A percentile compares a stretch with the other conserved stretches of the same genome.
Conservation (phyloP, 2,797 vertebrate genomes). For the Platyrinchus mystaceus region DNA sequence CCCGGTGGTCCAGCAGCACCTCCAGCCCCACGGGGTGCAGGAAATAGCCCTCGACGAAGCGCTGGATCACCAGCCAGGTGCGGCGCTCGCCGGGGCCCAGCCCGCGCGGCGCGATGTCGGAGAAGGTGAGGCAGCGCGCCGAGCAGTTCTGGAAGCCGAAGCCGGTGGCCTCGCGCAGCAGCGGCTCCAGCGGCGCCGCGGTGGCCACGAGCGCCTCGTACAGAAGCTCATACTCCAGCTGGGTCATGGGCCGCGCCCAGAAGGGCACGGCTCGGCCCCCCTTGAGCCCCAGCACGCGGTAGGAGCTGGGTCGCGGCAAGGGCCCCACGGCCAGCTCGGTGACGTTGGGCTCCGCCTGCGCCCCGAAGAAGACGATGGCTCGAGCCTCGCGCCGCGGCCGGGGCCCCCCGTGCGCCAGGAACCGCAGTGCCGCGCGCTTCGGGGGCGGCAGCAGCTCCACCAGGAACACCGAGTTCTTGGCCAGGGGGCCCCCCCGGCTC, state of each 20-base stretch:
- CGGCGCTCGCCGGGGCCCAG: slow-evolving; percentile 84
- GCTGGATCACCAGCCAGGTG: slow-evolving; percentile 89
- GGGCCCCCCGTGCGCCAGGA: slow-evolving; percentile 76
- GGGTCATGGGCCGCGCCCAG: slow-evolving; percentile 78
- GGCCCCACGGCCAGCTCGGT: slow-evolving; percentile 89
- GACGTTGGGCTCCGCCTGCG: slow-evolving; percentile 81
- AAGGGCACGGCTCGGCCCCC: slow-evolving; percentile 65
- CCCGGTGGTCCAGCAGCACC: slow-evolving; percentile 84
- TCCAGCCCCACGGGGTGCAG: slow-evolving; percentile 92
- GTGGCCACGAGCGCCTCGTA: slow-evolving; percentile 40
- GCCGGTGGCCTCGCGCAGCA: slow-evolving; percentile 82
- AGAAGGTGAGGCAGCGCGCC: slow-evolving; percentile 82
- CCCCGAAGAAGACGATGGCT: slow-evolving; percentile 85
- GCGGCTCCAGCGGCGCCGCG: slow-evolving; percentile 67
- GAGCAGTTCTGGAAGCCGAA: slow-evolving; percentile 83
- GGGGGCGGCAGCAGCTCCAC: slow-evolving; percentile 87
- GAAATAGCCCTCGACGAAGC: slow-evolving; percentile 86
- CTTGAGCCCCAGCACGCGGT: slow-evolving; percentile 65
- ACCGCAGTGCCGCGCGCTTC: slow-evolving; percentile 82
- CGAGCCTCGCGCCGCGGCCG: slow-evolving; percentile 83
- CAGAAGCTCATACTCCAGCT: slow-evolving; percentile 79
- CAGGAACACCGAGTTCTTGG: slow-evolving; percentile 88
- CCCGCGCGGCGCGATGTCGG: slow-evolving; percentile 87
- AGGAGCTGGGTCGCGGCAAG: slow-evolving; percentile 78
- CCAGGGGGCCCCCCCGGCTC: slow-evolving; percentile 43